Evolutionary conservation across 2,888 invertebrate genomes (phyloP), one percentile per base, ranked within the genome.

Genomic region (Epistrophe eligans): DNA sequence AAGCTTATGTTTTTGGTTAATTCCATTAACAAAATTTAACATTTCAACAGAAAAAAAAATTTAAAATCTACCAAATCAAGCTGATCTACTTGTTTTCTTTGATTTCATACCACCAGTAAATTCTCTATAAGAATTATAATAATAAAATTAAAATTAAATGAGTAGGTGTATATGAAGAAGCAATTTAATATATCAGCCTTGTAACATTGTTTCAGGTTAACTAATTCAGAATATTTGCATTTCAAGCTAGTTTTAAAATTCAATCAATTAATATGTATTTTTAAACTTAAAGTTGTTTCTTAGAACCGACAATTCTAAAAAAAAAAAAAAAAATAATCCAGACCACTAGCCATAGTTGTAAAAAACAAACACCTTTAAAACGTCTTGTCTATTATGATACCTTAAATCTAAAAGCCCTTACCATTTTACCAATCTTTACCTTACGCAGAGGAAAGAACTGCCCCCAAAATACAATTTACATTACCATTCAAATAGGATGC

Each of bases 401-500:
- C 32, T 48, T 38, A 64, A 35, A 17, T 45, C 3, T 9, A 52
- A 24, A 24, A 55, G 7, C 52, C 24, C 57, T 76, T 84, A 76
- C 79, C 77, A 58, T 55, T 60, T 60, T 57, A 55, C 45, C 45
- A 48, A 40, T 55, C 57, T 77, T 74, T 77, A 55, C 73, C 70
- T 77, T 73, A 62, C 52, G 17, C 57, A 24, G 24, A 48, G 66
- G 35, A 67, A 67, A 72, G 71, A 80, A 66, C 13, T 50, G 40
- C 38, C 57, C 17, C 17, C 32, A 58, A 66, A 72, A 71, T 19
- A 52, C 15, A 38, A n/a, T 71, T 60, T 50, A 79, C 70, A 74
- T 90, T 93, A 93, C 93, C 93, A 89, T 93, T 93, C 88, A 93
- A 90, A 90, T 93, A 93, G 2, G 93, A 92, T 81, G 93, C 93